Evolutionary conservation across 2,113 vertebrate species (phyloP).

Genomic region (Menura novaehollandiae): DNA sequence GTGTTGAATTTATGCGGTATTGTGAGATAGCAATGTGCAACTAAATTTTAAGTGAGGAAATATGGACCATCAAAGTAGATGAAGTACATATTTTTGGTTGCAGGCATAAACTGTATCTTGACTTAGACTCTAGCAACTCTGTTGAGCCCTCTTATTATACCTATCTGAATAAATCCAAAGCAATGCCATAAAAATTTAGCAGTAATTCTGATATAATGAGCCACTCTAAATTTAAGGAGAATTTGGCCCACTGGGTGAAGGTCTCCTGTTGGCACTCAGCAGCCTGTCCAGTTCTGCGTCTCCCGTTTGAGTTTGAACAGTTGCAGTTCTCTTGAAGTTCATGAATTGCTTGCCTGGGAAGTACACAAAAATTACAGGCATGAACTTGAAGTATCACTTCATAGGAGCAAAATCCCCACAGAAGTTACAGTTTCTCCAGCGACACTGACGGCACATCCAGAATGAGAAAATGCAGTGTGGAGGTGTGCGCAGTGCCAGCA

Average conservation of each 20-base stretch:
- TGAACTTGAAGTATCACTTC: not conserved
- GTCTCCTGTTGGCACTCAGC: not conserved
- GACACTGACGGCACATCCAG: rapidly evolving
- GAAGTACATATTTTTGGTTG: not conserved
- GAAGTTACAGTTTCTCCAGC: not conserved
- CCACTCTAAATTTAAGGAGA: not conserved
- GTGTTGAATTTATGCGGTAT: not conserved
- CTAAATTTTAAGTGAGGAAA: not conserved
- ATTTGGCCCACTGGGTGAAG: not conserved
- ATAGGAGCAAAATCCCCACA: rapidly evolving
- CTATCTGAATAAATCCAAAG: not conserved
- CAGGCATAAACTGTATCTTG: not conserved
- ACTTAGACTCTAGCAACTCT: not conserved
- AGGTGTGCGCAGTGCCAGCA: not conserved
- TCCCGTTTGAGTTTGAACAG: not conserved
- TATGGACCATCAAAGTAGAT: not conserved
- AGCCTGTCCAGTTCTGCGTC: not conserved
- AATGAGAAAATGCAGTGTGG: not conserved
- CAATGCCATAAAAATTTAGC: not conserved
- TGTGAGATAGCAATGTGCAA: not conserved
- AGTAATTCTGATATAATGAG: not conserved
- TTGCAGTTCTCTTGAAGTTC: not conserved
- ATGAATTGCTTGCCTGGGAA: not conserved
- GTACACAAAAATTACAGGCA: not conserved
- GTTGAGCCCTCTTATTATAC: not conserved